A percentile compares a stretch with the other conserved stretches of the same genome.
Conservation (phyloP, 2,888 invertebrate species). For the Ceraclea dissimilis region DNA sequence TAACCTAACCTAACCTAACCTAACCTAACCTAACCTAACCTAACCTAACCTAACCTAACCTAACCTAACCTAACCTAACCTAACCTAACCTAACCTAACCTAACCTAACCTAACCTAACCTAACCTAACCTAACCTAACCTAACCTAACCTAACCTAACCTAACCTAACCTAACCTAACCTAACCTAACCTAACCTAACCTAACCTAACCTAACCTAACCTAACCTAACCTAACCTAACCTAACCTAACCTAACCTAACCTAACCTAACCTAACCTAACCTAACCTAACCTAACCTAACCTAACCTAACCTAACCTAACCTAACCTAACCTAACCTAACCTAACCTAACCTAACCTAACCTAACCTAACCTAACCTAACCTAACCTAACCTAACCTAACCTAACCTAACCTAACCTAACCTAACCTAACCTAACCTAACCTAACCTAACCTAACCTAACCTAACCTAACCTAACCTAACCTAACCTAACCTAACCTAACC, state of each 20-base stretch:
- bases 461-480: slow-evolving; percentile 22
- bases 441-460: slow-evolving; percentile 21
- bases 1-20: slow-evolving; percentile 11
- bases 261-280: slow-evolving; percentile 16
- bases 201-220: slow-evolving; percentile 19
- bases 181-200: slow-evolving; percentile 15
- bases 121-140: slow-evolving; percentile 8
- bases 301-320: slow-evolving; percentile 18
- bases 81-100: slow-evolving; percentile 23
- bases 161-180: slow-evolving; percentile 8
- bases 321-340: slow-evolving; percentile 18
- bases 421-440: slow-evolving; percentile 26
- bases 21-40: slow-evolving; percentile 20
- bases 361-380: slow-evolving; percentile 22
- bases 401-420: slow-evolving; percentile 19
- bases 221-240: slow-evolving; percentile 18
- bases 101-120: slow-evolving; percentile 8
- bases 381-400: slow-evolving; percentile 21
- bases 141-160: slow-evolving; percentile 8
- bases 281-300: slow-evolving; percentile 9
- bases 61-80: slow-evolving; percentile 23
- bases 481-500: slow-evolving; percentile 28
- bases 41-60: slow-evolving; percentile 23
- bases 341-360: slow-evolving; percentile 21
- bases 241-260: slow-evolving; percentile 14